phyloP scores from a whole-genome alignment of 2,797 vertebrate species.

The Taeniopygia guttata region DNA sequence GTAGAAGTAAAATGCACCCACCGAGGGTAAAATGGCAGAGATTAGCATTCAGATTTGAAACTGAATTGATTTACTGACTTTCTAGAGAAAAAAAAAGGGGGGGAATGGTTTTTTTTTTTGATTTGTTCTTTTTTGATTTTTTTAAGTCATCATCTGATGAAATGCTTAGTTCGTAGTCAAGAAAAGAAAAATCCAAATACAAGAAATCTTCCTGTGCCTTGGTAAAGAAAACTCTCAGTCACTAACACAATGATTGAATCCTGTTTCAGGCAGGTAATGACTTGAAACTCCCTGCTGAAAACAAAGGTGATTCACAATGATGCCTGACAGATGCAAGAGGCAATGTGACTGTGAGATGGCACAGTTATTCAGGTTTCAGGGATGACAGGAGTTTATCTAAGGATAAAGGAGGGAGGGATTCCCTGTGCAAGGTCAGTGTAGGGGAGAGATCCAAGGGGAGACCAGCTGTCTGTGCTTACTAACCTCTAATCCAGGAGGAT shows the following conservation, averaged over 20 bases:
- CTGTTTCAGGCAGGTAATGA: conserved; percentile 10
- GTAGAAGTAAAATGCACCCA: neutral
- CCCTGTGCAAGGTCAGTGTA: conserved; percentile 32
- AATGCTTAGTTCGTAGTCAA: neutral
- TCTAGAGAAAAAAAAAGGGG: neutral
- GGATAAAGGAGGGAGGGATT: conserved; percentile 52
- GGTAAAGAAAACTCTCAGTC: neutral
- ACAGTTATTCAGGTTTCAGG: conserved; percentile 17
- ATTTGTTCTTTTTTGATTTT: neutral
- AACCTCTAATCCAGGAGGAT: neutral
- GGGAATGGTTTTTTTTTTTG: neutral
- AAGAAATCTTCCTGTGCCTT: neutral
- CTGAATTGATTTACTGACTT: neutral
- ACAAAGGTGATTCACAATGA: conserved; percentile 44
- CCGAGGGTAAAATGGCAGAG: neutral
- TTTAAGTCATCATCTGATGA: neutral
- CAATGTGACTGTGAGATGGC: conserved; percentile 40
- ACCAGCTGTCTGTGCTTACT: conserved; percentile 10
- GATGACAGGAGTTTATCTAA: conserved; percentile 50
- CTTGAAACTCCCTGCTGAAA: conserved; percentile 43
- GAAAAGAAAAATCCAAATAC: neutral
- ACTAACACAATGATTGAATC: neutral
- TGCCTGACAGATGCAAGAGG: conserved; percentile 19
- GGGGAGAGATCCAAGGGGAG: conserved; percentile 23
- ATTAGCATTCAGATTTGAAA: neutral